Evolutionary conservation across 2,113 vertebrate genomes (phyloP), one percentile per base, ranked within the genome.

Genomic region (Mirza zaza): DNA sequence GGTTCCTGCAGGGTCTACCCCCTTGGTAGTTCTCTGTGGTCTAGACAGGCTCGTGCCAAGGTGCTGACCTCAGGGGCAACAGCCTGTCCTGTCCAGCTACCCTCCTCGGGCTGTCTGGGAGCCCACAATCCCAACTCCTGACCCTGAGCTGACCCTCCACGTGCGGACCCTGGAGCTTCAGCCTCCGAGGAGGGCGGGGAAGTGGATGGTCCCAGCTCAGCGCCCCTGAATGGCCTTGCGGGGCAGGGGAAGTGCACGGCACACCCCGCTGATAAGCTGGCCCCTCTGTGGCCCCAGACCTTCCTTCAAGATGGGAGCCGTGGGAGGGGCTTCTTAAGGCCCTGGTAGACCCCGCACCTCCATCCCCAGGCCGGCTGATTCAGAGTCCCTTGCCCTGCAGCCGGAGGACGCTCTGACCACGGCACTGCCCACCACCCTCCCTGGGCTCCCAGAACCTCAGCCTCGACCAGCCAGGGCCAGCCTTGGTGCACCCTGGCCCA

Each of bases 131-230:
- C 81, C 48, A 85, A 82, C 48, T 45, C 52, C 84, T 97, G 96
- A 97, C 93, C 95, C 86, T 63, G 18, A 80, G 68, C 77, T 98
- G 95, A 98, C 96, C 94, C 93, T 95, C 71, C 77, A 85, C 8
- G 6, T 21, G 73, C 45, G 84, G 81, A 82, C 76, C 91, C 94
- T 71, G 67, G 87, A 87, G 77, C 86, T n/a, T 71, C 63, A 75
- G 63, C 87, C 87, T 87, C 75, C 27, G 59, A 80, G 50, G 32
- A 85, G 39, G 71, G 32, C 88, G 83, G 68, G 75, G 96, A 96
- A 97, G 77, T 84, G 45, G 45, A 79, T 1, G 50, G 96, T 96
- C 96, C 93, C 96, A 97, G 95, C 82, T 96, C 87, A 97, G 93
- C 5, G 96, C 65, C 55, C 75, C 93, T 87, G 93, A 97, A 94